Evolutionary conservation across 2,888 invertebrate genomes (phyloP), one percentile per base, ranked within the genome.

Genomic region (Pyrrhia umbra): DNA sequence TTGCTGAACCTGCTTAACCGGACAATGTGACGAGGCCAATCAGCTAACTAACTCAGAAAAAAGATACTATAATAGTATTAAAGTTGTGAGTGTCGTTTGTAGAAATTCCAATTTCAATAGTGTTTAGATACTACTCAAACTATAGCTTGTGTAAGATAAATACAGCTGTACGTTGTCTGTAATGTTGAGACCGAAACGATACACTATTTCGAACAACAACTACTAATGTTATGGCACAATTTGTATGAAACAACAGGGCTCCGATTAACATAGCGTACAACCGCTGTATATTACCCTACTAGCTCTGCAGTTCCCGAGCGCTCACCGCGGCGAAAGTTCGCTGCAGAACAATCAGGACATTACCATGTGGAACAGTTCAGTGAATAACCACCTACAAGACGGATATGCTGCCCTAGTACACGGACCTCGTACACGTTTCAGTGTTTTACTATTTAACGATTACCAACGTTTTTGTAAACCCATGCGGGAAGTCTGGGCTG

Each of bases 341-440:
- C 34, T n/a, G n/a, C n/a, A n/a, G n/a, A 34, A 34, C 34, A 34
- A 34, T 9, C n/a, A 34, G 13, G n/a, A 5, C 34, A 34, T 34
- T 34, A 34, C 13, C 34, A 34, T 34, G 13, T 34, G 34, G 34
- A 34, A n/a, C 34, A n/a, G 34, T 13, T 34, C n/a, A n/a, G n/a
- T 34, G 34, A 34, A 34, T 34, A 34, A 34, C 34, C 4, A n/a
- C n/a, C n/a, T n/a, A n/a, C n/a, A 0, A n/a, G 13, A 34, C 34
- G 34, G 34, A 34, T 34, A 34, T 34, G 34, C 34, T n/a, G 34
- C n/a, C n/a, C 34, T 34, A n/a, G 34, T 34, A 34, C 34, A 34
- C 34, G 34, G 34, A 34, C 6, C n/a, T 13, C 34, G 34, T n/a
- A 34, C 13, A 34, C n/a, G n/a, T 34, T 34, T 34, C n/a, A 34